These are phyloP conservation scores for Metridium senile DNA, from an alignment of 92 coral and sea anemone species.

Conservation along the genomic window DNA sequence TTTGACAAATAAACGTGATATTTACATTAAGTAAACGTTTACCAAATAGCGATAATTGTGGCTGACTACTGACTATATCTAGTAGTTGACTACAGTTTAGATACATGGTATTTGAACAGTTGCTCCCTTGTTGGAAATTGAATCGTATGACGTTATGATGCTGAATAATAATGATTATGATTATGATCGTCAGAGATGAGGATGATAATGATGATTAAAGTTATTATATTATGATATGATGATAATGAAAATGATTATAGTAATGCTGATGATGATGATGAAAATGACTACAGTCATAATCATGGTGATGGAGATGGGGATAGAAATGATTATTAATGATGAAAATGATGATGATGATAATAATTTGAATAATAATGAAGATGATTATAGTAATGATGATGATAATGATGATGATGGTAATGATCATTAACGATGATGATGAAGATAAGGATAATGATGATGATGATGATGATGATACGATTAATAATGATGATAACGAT, in stretches of 20 bases:
- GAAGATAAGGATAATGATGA: background rate
- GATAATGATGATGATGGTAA: background rate
- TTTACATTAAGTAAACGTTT: background rate
- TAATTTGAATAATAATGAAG: background rate
- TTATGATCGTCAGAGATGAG: too few species aligned
- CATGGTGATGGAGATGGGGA: background rate
- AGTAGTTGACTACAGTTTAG: background rate
- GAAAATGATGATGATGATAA: too few species aligned
- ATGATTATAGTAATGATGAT: background rate
- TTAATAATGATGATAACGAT: background rate
- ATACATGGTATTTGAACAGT: too few species aligned
- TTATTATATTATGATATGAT: too few species aligned
- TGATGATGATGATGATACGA: background rate
- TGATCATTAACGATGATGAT: background rate
- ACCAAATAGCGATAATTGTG: background rate
- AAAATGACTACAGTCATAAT: too few species aligned
- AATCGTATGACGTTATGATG: too few species aligned
- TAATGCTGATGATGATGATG: too few species aligned
- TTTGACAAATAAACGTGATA: constrained; percentile 3
- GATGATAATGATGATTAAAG: too few species aligned
- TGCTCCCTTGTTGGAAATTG: too few species aligned
- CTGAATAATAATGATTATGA: too few species aligned
- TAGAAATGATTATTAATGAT: background rate
- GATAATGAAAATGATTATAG: too few species aligned
- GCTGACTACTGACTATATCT: background rate